Evolutionary conservation across 2,797 vertebrate species (phyloP).

Genomic region (Argyrosomus regius): DNA sequence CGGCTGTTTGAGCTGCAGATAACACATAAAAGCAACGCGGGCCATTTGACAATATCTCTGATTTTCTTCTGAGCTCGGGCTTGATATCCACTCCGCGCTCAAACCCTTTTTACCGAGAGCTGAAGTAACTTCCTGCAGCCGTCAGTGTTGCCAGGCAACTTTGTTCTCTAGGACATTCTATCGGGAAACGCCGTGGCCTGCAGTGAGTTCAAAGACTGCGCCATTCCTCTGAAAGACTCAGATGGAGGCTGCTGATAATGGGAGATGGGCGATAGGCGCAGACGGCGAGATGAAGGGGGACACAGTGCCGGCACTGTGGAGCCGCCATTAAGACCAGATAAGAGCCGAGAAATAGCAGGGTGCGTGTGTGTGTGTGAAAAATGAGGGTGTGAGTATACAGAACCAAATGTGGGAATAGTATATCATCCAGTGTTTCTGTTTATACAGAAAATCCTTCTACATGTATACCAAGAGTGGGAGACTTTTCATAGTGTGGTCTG

Average conservation of each 20-base stretch:
- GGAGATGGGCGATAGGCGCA: constrained; percentile 43
- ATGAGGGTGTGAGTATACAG: neutral
- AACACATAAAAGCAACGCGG: neutral
- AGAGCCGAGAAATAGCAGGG: constrained; percentile 35
- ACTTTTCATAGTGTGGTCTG: neutral
- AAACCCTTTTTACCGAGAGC: constrained; percentile 17
- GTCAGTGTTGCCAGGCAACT: constrained; percentile 69
- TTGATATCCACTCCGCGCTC: constrained; percentile 14
- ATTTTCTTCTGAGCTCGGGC: constrained; percentile 22
- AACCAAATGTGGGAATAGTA: too few species aligned
- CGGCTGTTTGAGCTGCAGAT: constrained; percentile 25
- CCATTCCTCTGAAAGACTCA: constrained; percentile 44
- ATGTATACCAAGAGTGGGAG: neutral
- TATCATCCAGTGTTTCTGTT: neutral
- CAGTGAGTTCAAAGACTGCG: constrained; percentile 60
- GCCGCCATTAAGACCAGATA: constrained; percentile 45
- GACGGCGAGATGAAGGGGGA: constrained; percentile 49
- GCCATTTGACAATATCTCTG: constrained; percentile 35
- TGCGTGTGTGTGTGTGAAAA: constrained; percentile 1
- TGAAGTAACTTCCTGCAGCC: constrained; percentile 53
- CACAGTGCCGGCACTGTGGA: neutral
- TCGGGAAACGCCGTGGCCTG: constrained; percentile 41
- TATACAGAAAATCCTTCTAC: neutral
- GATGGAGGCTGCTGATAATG: constrained; percentile 63
- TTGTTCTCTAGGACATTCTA: constrained; percentile 55